phyloP scores from a whole-genome alignment of 2,888 invertebrate species.

The Rhamnusium bicolor region DNA sequence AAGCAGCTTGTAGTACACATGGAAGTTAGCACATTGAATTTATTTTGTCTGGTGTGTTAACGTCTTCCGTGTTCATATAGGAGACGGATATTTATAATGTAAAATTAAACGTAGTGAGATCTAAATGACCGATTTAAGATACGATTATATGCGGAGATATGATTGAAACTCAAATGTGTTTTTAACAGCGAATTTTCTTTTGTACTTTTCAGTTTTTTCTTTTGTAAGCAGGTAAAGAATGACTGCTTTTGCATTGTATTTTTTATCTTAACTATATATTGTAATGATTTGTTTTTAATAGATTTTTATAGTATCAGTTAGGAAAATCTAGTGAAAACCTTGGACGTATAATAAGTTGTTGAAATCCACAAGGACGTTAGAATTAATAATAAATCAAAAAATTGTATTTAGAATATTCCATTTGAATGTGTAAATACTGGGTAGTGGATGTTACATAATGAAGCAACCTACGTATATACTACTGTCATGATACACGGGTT shows the following conservation, averaged over 20 bases:
- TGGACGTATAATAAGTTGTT: too few relatives aligned
- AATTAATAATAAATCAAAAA: too few relatives aligned
- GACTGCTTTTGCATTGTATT: not conserved
- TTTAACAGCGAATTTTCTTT: not conserved
- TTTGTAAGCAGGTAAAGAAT: not conserved
- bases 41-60: not conserved
- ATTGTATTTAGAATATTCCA: too few relatives aligned
- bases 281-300: too few relatives aligned
- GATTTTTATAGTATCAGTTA: too few relatives aligned
- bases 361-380: too few relatives aligned
- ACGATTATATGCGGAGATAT: not conserved
- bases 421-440: too few relatives aligned
- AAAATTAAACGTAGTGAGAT: not conserved
- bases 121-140: constrained; percentile 1
- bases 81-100: constrained; percentile 2
- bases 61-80: not conserved
- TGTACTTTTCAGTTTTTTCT: not conserved
- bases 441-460: too few relatives aligned
- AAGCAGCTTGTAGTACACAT: not conserved
- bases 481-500: too few relatives aligned
- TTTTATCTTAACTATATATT: too few relatives aligned
- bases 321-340: too few relatives aligned
- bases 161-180: not conserved
- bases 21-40: not conserved
- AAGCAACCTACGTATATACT: too few relatives aligned